phyloP scores from a whole-genome alignment of 2,113 vertebrate genomes.

The Nansenia antarctica region DNA sequence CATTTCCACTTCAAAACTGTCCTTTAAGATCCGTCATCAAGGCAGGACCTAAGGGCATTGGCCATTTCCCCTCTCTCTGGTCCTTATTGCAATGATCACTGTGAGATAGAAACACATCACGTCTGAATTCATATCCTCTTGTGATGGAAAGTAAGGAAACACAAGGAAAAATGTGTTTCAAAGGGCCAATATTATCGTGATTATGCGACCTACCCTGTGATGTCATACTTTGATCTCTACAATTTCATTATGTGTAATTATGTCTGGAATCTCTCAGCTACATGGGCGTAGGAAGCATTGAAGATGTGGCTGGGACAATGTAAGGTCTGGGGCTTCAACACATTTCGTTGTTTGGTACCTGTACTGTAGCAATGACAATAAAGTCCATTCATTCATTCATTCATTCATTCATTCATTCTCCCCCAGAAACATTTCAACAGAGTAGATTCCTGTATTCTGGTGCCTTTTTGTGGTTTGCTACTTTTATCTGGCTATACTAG shows the following conservation, averaged over 20 bases:
- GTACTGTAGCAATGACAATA: too few relatives aligned
- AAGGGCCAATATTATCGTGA: not conserved
- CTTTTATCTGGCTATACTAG: too few relatives aligned
- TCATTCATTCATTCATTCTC: too few relatives aligned
- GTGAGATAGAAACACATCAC: not conserved
- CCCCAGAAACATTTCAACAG: too few relatives aligned
- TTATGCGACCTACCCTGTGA: not conserved
- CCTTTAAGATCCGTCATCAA: conserved; percentile 23
- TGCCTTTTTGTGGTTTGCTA: too few relatives aligned
- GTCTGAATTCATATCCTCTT: not conserved
- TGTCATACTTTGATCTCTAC: not conserved
- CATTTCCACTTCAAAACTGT: conserved; percentile 37
- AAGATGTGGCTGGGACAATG: too few relatives aligned
- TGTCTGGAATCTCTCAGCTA: not conserved
- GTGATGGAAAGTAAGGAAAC: conserved; percentile 29
- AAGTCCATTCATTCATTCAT: too few relatives aligned
- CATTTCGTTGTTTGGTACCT: too few relatives aligned
- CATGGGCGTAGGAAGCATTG: too few relatives aligned
- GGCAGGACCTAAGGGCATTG: conserved; percentile 13
- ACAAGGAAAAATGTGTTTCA: not conserved
- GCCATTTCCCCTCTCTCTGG: not conserved
- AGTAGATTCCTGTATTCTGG: too few relatives aligned
- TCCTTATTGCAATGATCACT: not conserved
- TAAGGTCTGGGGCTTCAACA: too few relatives aligned
- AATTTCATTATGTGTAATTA: not conserved